phyloP scores from a whole-genome alignment of 2,888 invertebrate genomes.

The Polymixis flavicincta region DNA sequence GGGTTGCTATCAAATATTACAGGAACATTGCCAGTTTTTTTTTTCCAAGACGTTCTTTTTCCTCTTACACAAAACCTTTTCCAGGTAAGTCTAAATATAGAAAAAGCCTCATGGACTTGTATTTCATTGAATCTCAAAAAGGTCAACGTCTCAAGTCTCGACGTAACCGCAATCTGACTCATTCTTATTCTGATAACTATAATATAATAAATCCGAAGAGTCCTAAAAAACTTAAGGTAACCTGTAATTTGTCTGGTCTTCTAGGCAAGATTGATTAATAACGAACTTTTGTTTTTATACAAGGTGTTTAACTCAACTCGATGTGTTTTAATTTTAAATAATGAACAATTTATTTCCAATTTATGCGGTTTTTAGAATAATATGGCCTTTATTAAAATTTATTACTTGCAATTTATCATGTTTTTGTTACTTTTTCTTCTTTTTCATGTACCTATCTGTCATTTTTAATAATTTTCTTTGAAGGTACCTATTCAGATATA shows the following conservation, averaged over 20 bases:
- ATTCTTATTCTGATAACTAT: conserved; percentile 51
- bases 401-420: conserved; percentile 1
- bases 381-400: conserved; percentile 2
- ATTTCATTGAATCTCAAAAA: conserved; percentile 49
- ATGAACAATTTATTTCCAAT: conserved; percentile 12
- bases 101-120: conserved; percentile 30
- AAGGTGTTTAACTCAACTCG: conserved; percentile 18
- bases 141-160: conserved; percentile 59
- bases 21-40: not conserved
- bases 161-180: conserved; percentile 56
- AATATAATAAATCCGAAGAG: conserved; percentile 13
- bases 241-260: conserved; percentile 25
- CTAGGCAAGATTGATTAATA: conserved; percentile 40
- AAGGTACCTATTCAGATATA: not conserved
- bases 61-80: conserved; percentile 31
- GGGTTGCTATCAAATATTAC: conserved; percentile 2
- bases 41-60: conserved; percentile 16
- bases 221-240: conserved; percentile 48
- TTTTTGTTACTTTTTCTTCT: conserved; percentile 2
- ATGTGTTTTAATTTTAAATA: conserved; percentile 15
- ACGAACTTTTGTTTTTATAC: conserved; percentile 35
- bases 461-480: not conserved
- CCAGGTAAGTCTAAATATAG: conserved; percentile 50
- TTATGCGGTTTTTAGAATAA: not conserved
- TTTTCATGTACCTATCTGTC: no score